Base-by-base conservation (phyloP, 2,888 invertebrate genomes). In the Pristionchus arcanus region DNA sequence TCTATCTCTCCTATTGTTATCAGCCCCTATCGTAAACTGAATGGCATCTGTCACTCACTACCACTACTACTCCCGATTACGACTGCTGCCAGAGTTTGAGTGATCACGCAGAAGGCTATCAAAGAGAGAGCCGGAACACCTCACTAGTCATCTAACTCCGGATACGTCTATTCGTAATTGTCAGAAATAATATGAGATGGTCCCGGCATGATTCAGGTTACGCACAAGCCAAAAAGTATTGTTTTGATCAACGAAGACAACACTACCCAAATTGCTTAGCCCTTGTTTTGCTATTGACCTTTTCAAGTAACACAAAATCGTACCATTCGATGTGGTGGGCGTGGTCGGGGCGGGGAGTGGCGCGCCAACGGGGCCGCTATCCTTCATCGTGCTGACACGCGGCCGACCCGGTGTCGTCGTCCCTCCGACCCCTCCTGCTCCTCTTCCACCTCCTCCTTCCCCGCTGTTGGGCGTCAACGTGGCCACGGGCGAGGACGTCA, bases 381-480 rank as follows among this genome's bases (percentile, higher is more conserved):
- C 81, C 81, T 81, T 49, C 49, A 28, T 49, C 49, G 49, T n/a
- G 81, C 53, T 28, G 81, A 81, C 81, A 13, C 81, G 81, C n/a
- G 81, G 81, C 34, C 81, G 81, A 49, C 81, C 37, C 49, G 81
- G 81, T 53, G 81, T 81, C 81, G 49, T 53, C 49, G 11, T n/a
- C 25, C 21, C 55, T 16, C 66, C n/a, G 66, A 49, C 42, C 13
- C 66, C n/a, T 28, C 9, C 28, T 9, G 21, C 55, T 2, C n/a
- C 66, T 66, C n/a, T 13, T 13, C 25, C 25, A 5, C 66, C 66
- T 25, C 66, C 28, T 34, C 31, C 77, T 77, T 81, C 81, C 49
- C 53, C 81, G 77, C 42, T 42, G 81, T 53, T 81, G n/a, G 81
- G 81, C 81, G 81, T 81, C 81, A 81, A 16, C 81, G 42, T 81